Conservation (phyloP, 2,113 vertebrate genomes). For the Herpetotheres cachinnans region DNA sequence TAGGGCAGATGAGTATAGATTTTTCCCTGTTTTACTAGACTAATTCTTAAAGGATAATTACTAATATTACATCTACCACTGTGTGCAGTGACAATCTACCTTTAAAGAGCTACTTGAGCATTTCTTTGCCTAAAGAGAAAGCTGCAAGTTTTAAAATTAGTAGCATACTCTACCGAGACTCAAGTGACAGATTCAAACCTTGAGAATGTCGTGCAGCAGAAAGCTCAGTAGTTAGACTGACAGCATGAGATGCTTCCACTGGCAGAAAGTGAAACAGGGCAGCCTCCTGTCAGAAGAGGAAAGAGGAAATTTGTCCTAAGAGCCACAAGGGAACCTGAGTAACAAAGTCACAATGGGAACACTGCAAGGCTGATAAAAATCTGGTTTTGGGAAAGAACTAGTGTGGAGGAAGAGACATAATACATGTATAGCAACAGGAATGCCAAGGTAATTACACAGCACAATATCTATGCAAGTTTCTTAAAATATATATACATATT, state of each 20-base stretch:
- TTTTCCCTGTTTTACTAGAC: neutral
- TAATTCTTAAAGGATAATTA: slow-evolving; percentile 39
- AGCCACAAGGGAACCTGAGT: neutral
- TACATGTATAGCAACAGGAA: neutral
- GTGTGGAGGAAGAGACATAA: neutral
- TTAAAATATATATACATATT: too few relatives aligned
- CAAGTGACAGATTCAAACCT: slow-evolving; percentile 43
- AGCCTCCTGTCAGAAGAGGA: slow-evolving; percentile 29
- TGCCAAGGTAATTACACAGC: neutral
- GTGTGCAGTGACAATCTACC: neutral
- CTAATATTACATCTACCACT: neutral
- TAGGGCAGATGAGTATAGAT: neutral
- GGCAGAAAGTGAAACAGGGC: slow-evolving; percentile 32
- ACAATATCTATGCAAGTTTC: neutral
- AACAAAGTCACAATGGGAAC: neutral
- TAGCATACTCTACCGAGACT: neutral
- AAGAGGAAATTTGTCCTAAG: slow-evolving; percentile 7
- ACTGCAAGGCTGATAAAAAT: neutral
- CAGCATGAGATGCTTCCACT: neutral
- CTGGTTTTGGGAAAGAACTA: neutral
- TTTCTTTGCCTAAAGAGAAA: slow-evolving; percentile 25
- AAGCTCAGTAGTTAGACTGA: neutral
- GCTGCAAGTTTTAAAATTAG: slow-evolving; percentile 56
- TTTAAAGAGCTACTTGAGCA: slow-evolving; percentile 3
- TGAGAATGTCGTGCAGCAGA: slow-evolving; percentile 6